Conservation (phyloP, 2,113 vertebrate genomes). For the Syngnathus floridae region DNA sequence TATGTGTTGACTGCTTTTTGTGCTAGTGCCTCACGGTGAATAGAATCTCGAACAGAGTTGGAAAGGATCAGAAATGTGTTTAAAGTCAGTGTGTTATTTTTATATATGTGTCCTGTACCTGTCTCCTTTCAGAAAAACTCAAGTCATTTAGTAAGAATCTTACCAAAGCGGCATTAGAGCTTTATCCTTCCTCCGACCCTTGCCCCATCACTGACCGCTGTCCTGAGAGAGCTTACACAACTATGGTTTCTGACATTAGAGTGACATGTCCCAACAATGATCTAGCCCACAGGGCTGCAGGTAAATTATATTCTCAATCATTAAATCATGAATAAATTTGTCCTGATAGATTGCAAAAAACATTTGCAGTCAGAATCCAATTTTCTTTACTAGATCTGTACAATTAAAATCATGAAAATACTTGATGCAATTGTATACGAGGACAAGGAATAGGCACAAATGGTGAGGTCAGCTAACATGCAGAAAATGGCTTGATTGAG, state of each 20-base stretch:
- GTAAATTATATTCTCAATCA: slow-evolving; percentile 35
- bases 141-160: slow-evolving; percentile 53
- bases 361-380: too few species aligned
- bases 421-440: too few species aligned
- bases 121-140: slow-evolving; percentile 57
- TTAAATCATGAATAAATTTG: too few species aligned
- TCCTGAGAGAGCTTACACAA: slow-evolving; percentile 69
- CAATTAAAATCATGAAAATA: too few species aligned
- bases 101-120: neutral
- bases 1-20: neutral
- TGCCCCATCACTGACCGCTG: slow-evolving; percentile 65
- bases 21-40: neutral
- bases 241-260: slow-evolving; percentile 73
- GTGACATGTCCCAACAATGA: slow-evolving; percentile 67
- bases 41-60: neutral
- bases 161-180: slow-evolving; percentile 35
- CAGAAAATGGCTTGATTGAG: too few species aligned
- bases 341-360: too few species aligned
- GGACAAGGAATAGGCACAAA: too few species aligned
- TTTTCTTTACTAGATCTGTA: too few species aligned
- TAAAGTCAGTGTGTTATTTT: neutral
- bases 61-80: neutral
- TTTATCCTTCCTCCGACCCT: slow-evolving; percentile 51
- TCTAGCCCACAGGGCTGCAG: slow-evolving; percentile 66
- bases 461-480: too few species aligned